Evolutionary conservation across 2,113 vertebrate species (phyloP).

Genomic region (Eulemur rufifrons): DNA sequence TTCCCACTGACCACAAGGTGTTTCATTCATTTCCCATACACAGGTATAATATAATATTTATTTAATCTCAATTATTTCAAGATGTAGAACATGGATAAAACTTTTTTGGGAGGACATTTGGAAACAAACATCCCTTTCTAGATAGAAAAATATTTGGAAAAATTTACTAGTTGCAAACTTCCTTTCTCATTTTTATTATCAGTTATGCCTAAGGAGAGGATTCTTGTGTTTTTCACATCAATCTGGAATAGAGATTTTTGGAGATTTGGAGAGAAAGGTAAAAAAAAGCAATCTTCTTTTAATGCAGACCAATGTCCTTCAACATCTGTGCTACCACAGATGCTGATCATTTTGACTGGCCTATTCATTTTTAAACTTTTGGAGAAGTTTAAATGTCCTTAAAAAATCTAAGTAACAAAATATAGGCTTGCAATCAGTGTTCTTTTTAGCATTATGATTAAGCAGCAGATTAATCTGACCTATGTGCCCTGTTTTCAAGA

Average conservation of each 20-base stretch:
- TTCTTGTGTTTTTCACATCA: background rate
- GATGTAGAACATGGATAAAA: background rate
- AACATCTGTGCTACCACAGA: background rate
- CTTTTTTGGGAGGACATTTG: background rate
- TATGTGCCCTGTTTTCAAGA: slow-evolving; percentile 47
- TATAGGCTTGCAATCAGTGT: slow-evolving; percentile 16
- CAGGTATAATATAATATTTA: background rate
- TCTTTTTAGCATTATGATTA: slow-evolving; percentile 61
- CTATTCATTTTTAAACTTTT: background rate
- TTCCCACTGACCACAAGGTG: background rate
- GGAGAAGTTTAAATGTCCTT: background rate
- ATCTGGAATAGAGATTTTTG: background rate
- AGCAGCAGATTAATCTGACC: slow-evolving; percentile 67
- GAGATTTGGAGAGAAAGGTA: background rate
- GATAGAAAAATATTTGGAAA: background rate
- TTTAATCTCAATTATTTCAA: background rate
- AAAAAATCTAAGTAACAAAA: background rate
- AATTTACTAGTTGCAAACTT: background rate
- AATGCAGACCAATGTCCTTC: background rate
- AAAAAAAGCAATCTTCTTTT: background rate
- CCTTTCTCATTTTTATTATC: background rate
- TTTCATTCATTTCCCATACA: background rate
- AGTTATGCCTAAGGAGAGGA: background rate
- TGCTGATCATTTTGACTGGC: background rate
- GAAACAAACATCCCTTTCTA: background rate